These are phyloP conservation scores for Cyrtodaria siliqua DNA, from an alignment of 2,888 invertebrate genomes.

Conservation along the genomic window DNA sequence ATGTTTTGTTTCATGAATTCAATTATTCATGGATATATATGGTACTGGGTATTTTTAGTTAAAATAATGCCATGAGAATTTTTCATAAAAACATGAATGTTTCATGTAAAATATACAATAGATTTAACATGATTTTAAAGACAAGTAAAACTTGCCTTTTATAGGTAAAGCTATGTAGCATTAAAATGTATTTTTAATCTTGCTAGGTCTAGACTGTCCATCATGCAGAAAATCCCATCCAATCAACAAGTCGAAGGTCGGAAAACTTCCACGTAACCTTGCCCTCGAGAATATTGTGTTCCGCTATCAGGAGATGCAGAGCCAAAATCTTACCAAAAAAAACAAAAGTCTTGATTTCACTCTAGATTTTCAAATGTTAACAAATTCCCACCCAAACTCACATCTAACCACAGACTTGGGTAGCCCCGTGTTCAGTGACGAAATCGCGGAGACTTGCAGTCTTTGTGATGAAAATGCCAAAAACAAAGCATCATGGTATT, in stretches of 20 bases:
- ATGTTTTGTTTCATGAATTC: too few species aligned
- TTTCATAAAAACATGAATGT: too few species aligned
- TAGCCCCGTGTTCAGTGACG: constrained; percentile 38
- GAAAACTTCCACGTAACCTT: constrained; percentile 80
- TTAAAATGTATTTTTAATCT: too few species aligned
- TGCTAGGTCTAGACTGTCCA: constrained; percentile 79
- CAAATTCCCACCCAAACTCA: constrained; percentile 22
- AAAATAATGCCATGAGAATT: too few species aligned
- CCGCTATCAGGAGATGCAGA: constrained; percentile 82
- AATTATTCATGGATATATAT: too few species aligned
- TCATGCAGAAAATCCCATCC: constrained; percentile 78
- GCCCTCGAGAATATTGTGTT: constrained; percentile 84
- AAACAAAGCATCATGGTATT: constrained; percentile 77
- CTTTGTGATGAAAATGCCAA: constrained; percentile 77
- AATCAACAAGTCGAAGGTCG: constrained; percentile 70
- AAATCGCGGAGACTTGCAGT: constrained; percentile 70
- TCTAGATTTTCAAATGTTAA: constrained; percentile 36
- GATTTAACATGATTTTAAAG: too few species aligned
- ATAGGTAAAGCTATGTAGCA: too few species aligned
- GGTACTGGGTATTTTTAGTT: too few species aligned
- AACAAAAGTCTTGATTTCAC: constrained; percentile 71
- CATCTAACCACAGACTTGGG: constrained; percentile 32
- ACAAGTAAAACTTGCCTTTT: too few species aligned
- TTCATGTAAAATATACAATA: too few species aligned
- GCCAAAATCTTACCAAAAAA: constrained; percentile 70